These are phyloP conservation scores for Chaetoderma sp. DNA, from an alignment of 2,888 invertebrate species.

Conservation along the genomic window DNA sequence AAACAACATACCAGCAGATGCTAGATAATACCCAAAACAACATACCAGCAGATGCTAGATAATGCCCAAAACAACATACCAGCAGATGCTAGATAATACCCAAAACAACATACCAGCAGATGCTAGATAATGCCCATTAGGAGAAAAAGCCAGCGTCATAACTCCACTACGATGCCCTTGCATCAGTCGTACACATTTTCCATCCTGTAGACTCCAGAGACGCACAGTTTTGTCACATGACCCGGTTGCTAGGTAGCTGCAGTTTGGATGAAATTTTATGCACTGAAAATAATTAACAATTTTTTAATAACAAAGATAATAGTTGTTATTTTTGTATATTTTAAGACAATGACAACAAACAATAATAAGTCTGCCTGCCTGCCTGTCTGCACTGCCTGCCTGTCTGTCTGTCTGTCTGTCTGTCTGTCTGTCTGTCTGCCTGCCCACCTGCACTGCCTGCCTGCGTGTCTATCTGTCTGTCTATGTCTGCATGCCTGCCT, in stretches of 20 bases:
- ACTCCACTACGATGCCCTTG: slow-evolving; percentile 81
- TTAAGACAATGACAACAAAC: no score
- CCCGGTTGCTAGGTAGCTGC: slow-evolving; percentile 88
- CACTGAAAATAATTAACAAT: slow-evolving; percentile 72
- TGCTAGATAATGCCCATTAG: slow-evolving; percentile 85
- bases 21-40: no score
- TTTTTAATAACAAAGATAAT: background rate
- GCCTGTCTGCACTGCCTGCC: no score
- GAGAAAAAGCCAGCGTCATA: slow-evolving; percentile 84
- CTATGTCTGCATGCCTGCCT: no score
- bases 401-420: no score
- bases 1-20: no score
- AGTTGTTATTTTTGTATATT: background rate
- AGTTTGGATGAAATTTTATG: slow-evolving; percentile 93
- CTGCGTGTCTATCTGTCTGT: no score
- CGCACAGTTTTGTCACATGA: slow-evolving; percentile 90
- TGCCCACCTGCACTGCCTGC: no score
- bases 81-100: no score
- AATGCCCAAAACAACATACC: no score
- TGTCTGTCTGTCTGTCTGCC: no score
- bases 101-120: slow-evolving; percentile 85
- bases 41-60: no score
- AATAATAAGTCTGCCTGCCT: background rate
- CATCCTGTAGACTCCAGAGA: slow-evolving; percentile 88
- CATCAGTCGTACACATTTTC: slow-evolving; percentile 81